phyloP scores from a whole-genome alignment of 2,113 vertebrate species.

The Pelusios castaneus region DNA sequence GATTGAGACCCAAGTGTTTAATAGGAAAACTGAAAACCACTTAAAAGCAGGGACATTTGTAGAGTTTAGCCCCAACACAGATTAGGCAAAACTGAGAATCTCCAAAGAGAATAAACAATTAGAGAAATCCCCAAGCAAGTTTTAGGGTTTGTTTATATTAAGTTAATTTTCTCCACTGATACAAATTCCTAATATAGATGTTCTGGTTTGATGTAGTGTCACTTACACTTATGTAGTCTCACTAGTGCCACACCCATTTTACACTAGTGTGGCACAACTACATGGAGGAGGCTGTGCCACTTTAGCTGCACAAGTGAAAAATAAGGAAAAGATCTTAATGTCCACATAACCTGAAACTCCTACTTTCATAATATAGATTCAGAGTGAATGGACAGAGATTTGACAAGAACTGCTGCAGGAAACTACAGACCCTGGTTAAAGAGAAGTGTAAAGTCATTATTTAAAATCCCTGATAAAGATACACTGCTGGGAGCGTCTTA shows the following conservation, averaged over 20 bases:
- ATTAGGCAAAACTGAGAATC: neutral
- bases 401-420: neutral
- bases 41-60: neutral
- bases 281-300: neutral
- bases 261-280: neutral
- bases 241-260: rapidly evolving
- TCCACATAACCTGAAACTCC: neutral
- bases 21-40: neutral
- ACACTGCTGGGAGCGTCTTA: no score
- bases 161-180: neutral
- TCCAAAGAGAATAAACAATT: neutral
- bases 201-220: neutral
- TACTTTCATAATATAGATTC: neutral
- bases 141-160: neutral
- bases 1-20: neutral
- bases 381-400: neutral
- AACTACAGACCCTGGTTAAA: neutral
- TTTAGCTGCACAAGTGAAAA: neutral
- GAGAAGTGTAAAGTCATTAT: neutral
- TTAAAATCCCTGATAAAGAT: neutral
- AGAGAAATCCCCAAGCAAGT: neutral
- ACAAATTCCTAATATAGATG: neutral
- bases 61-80: neutral
- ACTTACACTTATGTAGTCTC: rapidly evolving
- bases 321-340: neutral